Evolutionary conservation across 2,797 vertebrate species (phyloP).

Genomic region (Buceros bicornis): DNA sequence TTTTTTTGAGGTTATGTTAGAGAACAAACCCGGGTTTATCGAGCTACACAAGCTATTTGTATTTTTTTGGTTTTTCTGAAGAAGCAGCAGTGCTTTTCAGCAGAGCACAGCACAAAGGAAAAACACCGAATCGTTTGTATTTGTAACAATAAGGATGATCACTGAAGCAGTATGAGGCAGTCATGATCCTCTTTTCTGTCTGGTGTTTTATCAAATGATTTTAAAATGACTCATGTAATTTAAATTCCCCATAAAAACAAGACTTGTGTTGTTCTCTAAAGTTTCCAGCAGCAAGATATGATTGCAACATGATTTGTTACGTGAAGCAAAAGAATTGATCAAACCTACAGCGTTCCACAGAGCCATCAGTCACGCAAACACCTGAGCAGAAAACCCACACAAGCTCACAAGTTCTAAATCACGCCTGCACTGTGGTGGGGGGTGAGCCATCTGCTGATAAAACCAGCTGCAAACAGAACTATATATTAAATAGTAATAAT

Average conservation of each 20-base stretch:
- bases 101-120: background rate
- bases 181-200: background rate
- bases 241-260: conserved; percentile 15
- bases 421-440: background rate
- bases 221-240: conserved; percentile 24
- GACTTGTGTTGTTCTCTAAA: background rate
- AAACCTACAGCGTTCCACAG: background rate
- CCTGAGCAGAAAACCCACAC: background rate
- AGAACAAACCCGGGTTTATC: background rate
- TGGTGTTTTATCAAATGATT: conserved; percentile 28
- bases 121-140: background rate
- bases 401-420: background rate
- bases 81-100: background rate
- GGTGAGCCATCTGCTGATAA: background rate
- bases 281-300: background rate
- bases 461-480: background rate
- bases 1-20: background rate
- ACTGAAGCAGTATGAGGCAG: background rate
- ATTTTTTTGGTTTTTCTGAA: background rate
- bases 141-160: conserved; percentile 12
- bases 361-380: background rate
- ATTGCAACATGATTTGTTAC: conserved; percentile 25
- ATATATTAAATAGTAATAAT: background rate
- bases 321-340: conserved; percentile 17
- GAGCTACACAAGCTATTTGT: background rate